phyloP scores from a whole-genome alignment of 2,797 vertebrate species.

The Hapalemur alaotrensis region DNA sequence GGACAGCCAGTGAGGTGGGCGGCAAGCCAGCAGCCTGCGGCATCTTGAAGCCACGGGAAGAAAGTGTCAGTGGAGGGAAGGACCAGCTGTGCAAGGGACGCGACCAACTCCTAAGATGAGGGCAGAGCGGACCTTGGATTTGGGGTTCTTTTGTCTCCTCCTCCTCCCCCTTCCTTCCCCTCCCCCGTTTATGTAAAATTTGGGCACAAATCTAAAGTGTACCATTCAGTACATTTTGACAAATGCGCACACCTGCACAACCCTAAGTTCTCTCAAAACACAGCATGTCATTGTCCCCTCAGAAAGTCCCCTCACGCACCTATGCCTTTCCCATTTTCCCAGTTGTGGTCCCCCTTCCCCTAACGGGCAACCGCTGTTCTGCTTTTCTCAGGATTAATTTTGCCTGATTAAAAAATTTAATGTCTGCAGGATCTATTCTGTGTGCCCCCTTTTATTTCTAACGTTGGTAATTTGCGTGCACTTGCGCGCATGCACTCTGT shows the following conservation, averaged over 20 bases:
- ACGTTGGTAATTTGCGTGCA: background rate
- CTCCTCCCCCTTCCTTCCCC: background rate
- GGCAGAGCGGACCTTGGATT: background rate
- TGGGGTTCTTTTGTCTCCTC: background rate
- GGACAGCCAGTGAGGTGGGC: fast-evolving
- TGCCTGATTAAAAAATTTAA: background rate
- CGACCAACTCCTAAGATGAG: fast-evolving
- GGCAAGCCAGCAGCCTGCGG: background rate
- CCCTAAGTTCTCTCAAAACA: background rate
- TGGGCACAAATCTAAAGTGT: background rate
- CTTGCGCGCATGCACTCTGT: too few species aligned
- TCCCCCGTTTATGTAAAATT: background rate
- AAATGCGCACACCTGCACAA: background rate
- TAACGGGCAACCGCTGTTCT: background rate
- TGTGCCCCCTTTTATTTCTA: background rate
- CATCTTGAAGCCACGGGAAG: background rate
- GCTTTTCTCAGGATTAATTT: background rate
- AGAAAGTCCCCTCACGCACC: background rate
- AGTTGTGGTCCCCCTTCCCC: too few species aligned
- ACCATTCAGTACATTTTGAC: background rate
- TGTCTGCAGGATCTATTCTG: background rate
- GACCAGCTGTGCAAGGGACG: fast-evolving
- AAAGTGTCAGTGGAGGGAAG: too few species aligned
- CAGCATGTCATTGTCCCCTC: background rate
- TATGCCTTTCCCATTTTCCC: background rate